phyloP scores from a whole-genome alignment of 2,797 vertebrate genomes.

The Cynodonichthys magdalenae region DNA sequence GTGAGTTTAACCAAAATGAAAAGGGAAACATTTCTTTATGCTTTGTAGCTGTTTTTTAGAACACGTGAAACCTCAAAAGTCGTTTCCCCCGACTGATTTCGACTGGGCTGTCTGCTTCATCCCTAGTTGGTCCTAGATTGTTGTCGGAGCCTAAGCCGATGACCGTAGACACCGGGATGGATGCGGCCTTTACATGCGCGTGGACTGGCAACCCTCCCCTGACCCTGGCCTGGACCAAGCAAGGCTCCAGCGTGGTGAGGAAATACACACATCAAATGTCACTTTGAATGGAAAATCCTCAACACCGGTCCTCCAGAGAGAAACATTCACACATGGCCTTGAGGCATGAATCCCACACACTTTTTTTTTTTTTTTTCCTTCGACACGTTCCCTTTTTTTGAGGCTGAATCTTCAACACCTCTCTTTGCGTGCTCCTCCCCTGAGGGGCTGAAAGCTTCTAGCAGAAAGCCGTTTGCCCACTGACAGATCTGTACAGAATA shows the following conservation, averaged over 20 bases:
- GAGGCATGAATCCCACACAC: slow-evolving; percentile 71
- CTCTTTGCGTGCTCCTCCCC: slow-evolving; percentile 52
- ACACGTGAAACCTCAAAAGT: slow-evolving; percentile 23
- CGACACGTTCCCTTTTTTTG: slow-evolving; percentile 55
- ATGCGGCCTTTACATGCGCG: slow-evolving; percentile 88
- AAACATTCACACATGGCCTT: slow-evolving; percentile 62
- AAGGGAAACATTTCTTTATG: background rate
- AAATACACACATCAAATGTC: slow-evolving; percentile 26
- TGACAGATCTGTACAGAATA: slow-evolving; percentile 58
- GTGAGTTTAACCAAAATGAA: slow-evolving; percentile 75
- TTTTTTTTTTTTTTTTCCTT: slow-evolving; percentile 4
- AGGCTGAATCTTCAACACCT: slow-evolving; percentile 60
- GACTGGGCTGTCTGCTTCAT: slow-evolving; percentile 28
- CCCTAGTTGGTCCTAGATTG: slow-evolving; percentile 87
- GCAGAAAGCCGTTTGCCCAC: slow-evolving; percentile 67
- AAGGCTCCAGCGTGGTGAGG: slow-evolving; percentile 84
- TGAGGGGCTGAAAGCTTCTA: slow-evolving; percentile 63
- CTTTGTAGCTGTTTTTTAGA: background rate
- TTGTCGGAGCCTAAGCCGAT: slow-evolving; percentile 85
- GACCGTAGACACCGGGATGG: slow-evolving; percentile 86
- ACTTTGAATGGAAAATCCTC: slow-evolving; percentile 48
- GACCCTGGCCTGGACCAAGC: slow-evolving; percentile 91
- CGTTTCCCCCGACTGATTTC: slow-evolving; percentile 34
- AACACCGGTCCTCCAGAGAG: slow-evolving; percentile 50
- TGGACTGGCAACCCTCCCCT: slow-evolving; percentile 92